These are phyloP conservation scores for Zoanthus gigantus DNA, from an alignment of 92 coral and sea anemone genomes.

Conservation along the genomic window DNA sequence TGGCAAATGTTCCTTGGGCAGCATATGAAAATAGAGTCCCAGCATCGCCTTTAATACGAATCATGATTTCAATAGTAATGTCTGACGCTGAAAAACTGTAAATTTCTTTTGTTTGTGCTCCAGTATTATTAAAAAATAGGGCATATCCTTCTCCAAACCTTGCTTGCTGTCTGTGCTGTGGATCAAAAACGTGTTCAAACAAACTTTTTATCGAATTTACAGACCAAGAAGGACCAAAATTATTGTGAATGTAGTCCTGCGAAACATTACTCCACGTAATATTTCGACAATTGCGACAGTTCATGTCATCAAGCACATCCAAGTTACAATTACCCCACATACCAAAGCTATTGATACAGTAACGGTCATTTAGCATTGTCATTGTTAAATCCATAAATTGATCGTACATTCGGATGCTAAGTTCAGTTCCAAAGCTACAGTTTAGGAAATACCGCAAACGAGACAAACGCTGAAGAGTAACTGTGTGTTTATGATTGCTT, in stretches of 20 bases:
- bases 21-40: slow-evolving; percentile 71
- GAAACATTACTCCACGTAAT: slow-evolving; percentile 49
- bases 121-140: slow-evolving; percentile 61
- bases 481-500: slow-evolving; percentile 4
- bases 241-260: slow-evolving; percentile 59
- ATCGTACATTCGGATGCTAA: slow-evolving; percentile 63
- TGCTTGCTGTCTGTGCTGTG: slow-evolving; percentile 39
- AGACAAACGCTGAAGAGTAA: slow-evolving; percentile 49
- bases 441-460: slow-evolving; percentile 44
- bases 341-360: slow-evolving; percentile 62
- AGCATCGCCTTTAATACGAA: slow-evolving; percentile 46
- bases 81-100: slow-evolving; percentile 69
- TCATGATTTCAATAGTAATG: slow-evolving; percentile 64
- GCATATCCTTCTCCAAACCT: slow-evolving; percentile 61
- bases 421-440: slow-evolving; percentile 46
- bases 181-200: slow-evolving; percentile 43
- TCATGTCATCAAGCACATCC: slow-evolving; percentile 53
- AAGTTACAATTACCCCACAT: slow-evolving; percentile 69
- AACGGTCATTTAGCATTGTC: slow-evolving; percentile 37
- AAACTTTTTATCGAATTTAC: slow-evolving; percentile 50
- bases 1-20: slow-evolving; percentile 67
- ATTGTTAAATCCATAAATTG: slow-evolving; percentile 66
- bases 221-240: slow-evolving; percentile 66
- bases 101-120: slow-evolving; percentile 52
- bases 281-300: slow-evolving; percentile 29